phyloP scores from a whole-genome alignment of 1,140 invertebrate genomes.

The Arion vulgaris region DNA sequence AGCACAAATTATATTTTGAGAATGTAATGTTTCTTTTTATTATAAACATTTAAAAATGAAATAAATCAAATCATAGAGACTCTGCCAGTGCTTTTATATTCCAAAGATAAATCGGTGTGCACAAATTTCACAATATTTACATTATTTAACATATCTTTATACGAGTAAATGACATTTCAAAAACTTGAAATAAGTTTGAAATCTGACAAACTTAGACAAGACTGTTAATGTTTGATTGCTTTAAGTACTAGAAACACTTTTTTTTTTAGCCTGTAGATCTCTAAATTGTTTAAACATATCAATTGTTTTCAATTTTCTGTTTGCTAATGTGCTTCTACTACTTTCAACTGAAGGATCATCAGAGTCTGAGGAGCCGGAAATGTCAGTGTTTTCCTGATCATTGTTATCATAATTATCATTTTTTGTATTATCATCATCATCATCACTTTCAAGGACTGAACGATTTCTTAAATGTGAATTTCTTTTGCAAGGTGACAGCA shows the following conservation, averaged over 20 bases:
- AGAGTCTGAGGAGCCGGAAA: background rate
- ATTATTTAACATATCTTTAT: too few species aligned
- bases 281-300: background rate
- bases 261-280: slow-evolving; percentile 10
- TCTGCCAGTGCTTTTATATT: too few species aligned
- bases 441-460: background rate
- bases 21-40: too few species aligned
- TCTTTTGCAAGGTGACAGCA: background rate
- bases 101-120: too few species aligned
- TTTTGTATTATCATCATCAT: background rate
- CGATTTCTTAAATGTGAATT: background rate
- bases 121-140: too few species aligned
- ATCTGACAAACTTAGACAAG: too few species aligned
- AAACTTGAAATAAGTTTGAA: too few species aligned
- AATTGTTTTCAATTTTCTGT: background rate
- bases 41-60: too few species aligned
- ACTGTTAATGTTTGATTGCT: too few species aligned
- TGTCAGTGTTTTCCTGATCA: background rate
- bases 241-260: background rate
- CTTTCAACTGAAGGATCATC: background rate
- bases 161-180: too few species aligned
- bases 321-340: background rate
- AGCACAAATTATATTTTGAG: too few species aligned
- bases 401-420: background rate
- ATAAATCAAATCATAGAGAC: too few species aligned